Evolutionary conservation across 2,113 vertebrate genomes (phyloP).

Genomic region (Mus pahari): DNA sequence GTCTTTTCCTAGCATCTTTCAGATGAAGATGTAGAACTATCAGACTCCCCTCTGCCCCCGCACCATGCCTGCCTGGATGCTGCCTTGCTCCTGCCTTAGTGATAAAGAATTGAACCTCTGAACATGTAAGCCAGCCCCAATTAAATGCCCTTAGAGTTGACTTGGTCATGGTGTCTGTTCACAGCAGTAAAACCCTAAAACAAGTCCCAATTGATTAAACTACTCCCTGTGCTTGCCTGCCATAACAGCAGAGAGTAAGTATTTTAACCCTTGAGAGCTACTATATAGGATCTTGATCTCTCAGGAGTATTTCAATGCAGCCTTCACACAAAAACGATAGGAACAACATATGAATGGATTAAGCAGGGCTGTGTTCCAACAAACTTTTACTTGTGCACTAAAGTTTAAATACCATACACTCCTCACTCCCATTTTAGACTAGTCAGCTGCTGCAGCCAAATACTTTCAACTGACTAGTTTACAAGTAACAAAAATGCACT

Average conservation of each 20-base stretch:
- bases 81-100: no score
- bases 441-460: neutral
- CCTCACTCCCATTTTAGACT: neutral
- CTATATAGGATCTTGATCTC: neutral
- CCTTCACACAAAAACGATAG: neutral
- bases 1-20: no score
- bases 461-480: neutral
- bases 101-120: no score
- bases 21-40: no score
- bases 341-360: neutral
- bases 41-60: no score
- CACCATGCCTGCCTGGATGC: no score
- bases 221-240: neutral
- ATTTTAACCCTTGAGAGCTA: constrained; percentile 18
- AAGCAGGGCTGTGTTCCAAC: neutral
- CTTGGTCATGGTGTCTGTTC: no score
- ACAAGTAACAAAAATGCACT: neutral
- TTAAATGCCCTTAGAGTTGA: no score
- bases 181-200: no score
- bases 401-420: neutral
- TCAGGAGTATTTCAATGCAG: neutral
- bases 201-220: neutral
- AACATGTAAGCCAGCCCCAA: no score
- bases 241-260: neutral
- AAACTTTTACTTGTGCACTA: neutral